A percentile compares a stretch with the other conserved stretches of the same genome.
Evolutionary conservation across 2,888 invertebrate genomes (phyloP).

Genomic region (Xanthostigma xanthostigma): DNA sequence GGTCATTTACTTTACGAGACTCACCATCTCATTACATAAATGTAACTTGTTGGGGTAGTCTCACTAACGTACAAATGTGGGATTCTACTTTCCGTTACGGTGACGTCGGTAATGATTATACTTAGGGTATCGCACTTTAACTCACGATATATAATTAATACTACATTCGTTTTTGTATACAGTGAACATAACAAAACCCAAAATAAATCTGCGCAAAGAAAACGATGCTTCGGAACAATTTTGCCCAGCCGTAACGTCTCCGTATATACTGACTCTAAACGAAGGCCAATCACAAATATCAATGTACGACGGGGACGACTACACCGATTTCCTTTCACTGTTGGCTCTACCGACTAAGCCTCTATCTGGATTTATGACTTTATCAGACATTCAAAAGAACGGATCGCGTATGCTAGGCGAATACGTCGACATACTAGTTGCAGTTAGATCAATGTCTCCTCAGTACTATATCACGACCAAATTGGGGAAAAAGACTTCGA

Average conservation of each 20-base stretch:
- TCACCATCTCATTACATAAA: slow-evolving; percentile 56
- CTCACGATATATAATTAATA: neutral
- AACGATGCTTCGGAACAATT: slow-evolving; percentile 41
- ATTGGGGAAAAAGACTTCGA: slow-evolving; percentile 38
- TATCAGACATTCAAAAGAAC: slow-evolving; percentile 37
- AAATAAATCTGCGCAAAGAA: slow-evolving; percentile 36
- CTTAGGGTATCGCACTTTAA: neutral
- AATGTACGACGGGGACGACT: slow-evolving; percentile 37
- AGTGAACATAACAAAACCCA: slow-evolving; percentile 56
- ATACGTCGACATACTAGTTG: slow-evolving; percentile 51
- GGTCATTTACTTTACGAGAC: slow-evolving; percentile 62
- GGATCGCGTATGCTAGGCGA: slow-evolving; percentile 26
- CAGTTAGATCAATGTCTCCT: slow-evolving; percentile 47
- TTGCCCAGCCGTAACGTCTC: slow-evolving; percentile 49
- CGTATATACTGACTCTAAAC: slow-evolving; percentile 46
- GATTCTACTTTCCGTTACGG: slow-evolving; percentile 50
- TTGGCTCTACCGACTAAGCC: slow-evolving; percentile 51
- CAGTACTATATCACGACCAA: slow-evolving; percentile 44
- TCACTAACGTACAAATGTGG: slow-evolving; percentile 42
- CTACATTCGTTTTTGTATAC: slow-evolving; percentile 15
- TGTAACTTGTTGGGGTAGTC: slow-evolving; percentile 59
- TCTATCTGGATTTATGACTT: slow-evolving; percentile 32
- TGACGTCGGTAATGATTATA: slow-evolving; percentile 41
- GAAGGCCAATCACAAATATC: slow-evolving; percentile 48
- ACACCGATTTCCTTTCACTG: slow-evolving; percentile 33